phyloP scores from a whole-genome alignment of 2,113 vertebrate genomes.

The Onychorhynchus coronatus region DNA sequence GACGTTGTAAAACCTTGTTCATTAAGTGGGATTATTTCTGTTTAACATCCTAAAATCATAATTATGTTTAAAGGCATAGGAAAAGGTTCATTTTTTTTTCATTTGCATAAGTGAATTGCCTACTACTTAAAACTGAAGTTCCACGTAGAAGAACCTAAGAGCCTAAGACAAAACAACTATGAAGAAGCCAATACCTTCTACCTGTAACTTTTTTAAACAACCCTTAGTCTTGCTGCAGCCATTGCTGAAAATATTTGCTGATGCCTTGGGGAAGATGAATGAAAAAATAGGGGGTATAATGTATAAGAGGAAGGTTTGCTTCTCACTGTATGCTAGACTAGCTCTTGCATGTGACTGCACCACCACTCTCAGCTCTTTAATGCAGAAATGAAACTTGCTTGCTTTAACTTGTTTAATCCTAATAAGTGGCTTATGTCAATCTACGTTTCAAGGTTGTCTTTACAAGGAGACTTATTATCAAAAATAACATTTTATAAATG shows the following conservation, averaged over 20 bases:
- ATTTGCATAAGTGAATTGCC: background rate
- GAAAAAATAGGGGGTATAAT: background rate
- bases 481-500: background rate
- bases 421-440: background rate
- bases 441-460: background rate
- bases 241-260: background rate
- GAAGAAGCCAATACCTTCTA: background rate
- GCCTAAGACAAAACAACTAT: background rate
- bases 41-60: background rate
- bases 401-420: background rate
- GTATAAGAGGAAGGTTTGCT: background rate
- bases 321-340: background rate
- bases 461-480: background rate
- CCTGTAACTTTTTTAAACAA: background rate
- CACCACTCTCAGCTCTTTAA: background rate
- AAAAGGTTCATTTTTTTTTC: background rate
- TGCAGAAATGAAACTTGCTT: background rate
- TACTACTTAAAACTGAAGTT: conserved; percentile 21
- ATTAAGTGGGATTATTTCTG: background rate
- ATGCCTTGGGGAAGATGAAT: background rate
- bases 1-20: background rate
- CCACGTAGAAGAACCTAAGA: background rate
- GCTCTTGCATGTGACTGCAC: background rate
- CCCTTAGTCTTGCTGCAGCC: background rate
- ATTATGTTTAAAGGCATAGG: background rate